A percentile compares a stretch with the other conserved stretches of the same genome.
Conservation (phyloP, 2,888 invertebrate species). For the Prenolepis imparis region DNA sequence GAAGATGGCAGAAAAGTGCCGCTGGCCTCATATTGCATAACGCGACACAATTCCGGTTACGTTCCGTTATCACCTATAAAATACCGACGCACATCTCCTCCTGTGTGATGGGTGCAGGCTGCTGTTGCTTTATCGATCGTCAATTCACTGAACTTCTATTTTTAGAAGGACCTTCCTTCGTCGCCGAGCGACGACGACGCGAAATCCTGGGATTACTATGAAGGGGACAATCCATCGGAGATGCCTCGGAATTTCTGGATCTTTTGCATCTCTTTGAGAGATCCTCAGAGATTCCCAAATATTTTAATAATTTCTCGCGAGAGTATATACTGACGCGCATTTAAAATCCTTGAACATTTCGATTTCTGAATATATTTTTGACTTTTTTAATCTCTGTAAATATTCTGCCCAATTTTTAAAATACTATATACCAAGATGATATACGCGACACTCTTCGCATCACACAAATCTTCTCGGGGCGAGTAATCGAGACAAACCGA, state of each 20-base stretch:
- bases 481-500: conserved; percentile 8
- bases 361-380: neutral
- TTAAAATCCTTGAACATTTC: neutral
- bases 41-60: conserved; percentile 29
- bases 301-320: conserved; percentile 20
- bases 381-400: neutral
- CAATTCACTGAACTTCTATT: conserved; percentile 61
- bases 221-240: conserved; percentile 40
- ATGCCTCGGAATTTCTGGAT: conserved; percentile 30
- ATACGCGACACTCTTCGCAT: neutral
- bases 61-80: conserved; percentile 41
- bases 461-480: neutral
- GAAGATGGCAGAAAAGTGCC: neutral
- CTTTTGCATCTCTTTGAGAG: conserved; percentile 25
- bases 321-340: neutral
- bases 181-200: conserved; percentile 40
- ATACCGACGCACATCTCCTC: conserved; percentile 37
- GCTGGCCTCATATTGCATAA: conserved; percentile 4
- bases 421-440: neutral
- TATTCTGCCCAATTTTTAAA: neutral
- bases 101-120: conserved; percentile 50
- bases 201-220: conserved; percentile 49
- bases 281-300: conserved; percentile 23
- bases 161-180: conserved; percentile 59
- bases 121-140: conserved; percentile 60